phyloP scores from a whole-genome alignment of 35 echinoderm and acorn worm genomes.

The Lytechinus variegatus region DNA sequence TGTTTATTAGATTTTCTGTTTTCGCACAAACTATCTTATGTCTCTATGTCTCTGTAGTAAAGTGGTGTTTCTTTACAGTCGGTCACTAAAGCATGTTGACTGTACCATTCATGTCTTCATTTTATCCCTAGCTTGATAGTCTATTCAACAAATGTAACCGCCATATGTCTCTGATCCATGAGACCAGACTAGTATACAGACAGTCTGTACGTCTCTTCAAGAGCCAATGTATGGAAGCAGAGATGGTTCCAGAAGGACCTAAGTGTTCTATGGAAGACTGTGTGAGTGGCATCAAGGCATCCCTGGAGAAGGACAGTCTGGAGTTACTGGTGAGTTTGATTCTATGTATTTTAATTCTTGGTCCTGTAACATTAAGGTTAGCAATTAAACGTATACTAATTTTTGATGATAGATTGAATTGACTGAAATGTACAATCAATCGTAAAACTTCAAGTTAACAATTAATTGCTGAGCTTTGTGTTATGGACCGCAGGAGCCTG shows the following conservation, averaged over 20 bases:
- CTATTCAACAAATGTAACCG: slow-evolving; percentile 77
- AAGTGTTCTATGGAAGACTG: slow-evolving; percentile 95
- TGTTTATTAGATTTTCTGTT: too few relatives aligned
- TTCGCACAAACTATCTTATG: too few relatives aligned
- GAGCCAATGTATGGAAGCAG: slow-evolving; percentile 66
- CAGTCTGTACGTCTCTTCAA: slow-evolving; percentile 81
- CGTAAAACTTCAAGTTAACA: too few relatives aligned
- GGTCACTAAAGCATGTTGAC: too few relatives aligned
- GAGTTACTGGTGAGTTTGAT: slow-evolving; percentile 85
- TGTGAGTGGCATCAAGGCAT: slow-evolving; percentile 69
- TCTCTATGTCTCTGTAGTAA: too few relatives aligned
- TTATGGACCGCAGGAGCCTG: too few relatives aligned
- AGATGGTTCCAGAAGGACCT: slow-evolving; percentile 50
- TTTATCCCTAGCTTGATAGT: slow-evolving; percentile 74
- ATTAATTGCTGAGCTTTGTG: too few relatives aligned
- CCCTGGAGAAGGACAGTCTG: slow-evolving; percentile 59
- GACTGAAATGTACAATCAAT: too few relatives aligned
- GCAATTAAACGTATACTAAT: too few relatives aligned
- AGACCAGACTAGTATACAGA: slow-evolving; percentile 60
- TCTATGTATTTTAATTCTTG: neutral
- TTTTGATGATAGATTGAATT: too few relatives aligned
- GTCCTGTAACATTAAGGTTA: too few relatives aligned
- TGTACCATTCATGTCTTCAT: neutral
- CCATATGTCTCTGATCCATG: slow-evolving; percentile 67
- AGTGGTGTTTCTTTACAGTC: too few relatives aligned